A percentile compares a stretch with the other conserved stretches of the same genome.
These are phyloP conservation scores for Euwallacea similis DNA, from an alignment of 1,140 invertebrate species.

Conservation along the genomic window DNA sequence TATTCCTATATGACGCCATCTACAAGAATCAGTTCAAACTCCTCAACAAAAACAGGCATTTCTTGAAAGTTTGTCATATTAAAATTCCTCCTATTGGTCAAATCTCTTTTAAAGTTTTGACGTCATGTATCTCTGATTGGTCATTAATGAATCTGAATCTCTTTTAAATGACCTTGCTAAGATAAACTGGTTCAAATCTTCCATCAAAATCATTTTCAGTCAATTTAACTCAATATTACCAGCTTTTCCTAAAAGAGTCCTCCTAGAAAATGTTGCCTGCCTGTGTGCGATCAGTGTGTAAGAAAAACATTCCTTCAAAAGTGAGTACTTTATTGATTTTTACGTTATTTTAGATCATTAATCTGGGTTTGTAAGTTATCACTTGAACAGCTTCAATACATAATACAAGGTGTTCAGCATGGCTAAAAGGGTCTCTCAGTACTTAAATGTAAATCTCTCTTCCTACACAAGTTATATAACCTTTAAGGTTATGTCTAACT, in stretches of 20 bases:
- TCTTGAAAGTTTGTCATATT: no score
- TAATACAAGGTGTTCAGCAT: conserved; percentile 31
- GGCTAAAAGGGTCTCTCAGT: conserved; percentile 40
- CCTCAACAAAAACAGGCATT: no score
- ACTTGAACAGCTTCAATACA: conserved; percentile 13
- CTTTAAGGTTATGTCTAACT: conserved; percentile 1
- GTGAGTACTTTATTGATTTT: conserved; percentile 39
- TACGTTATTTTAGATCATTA: conserved; percentile 29
- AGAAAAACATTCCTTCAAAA: conserved; percentile 35
- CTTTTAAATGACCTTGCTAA: conserved; percentile 34
- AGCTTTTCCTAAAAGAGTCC: not conserved
- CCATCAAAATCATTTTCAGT: not conserved
- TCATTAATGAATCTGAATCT: conserved; percentile 5
- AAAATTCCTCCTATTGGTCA: no score
- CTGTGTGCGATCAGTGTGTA: conserved; percentile 41
- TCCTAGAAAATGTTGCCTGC: conserved; percentile 41
- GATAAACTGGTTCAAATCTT: conserved; percentile 6
- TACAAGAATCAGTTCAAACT: no score
- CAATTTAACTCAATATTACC: not conserved
- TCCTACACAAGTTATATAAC: conserved; percentile 33
- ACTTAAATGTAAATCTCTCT: conserved; percentile 38
- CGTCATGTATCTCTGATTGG: conserved; percentile 4
- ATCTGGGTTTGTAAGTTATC: not conserved
- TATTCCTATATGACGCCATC: no score
- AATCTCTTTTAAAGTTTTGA: not conserved